Base-by-base conservation (phyloP, 2,113 vertebrate species). In the Saimiri boliviensis region DNA sequence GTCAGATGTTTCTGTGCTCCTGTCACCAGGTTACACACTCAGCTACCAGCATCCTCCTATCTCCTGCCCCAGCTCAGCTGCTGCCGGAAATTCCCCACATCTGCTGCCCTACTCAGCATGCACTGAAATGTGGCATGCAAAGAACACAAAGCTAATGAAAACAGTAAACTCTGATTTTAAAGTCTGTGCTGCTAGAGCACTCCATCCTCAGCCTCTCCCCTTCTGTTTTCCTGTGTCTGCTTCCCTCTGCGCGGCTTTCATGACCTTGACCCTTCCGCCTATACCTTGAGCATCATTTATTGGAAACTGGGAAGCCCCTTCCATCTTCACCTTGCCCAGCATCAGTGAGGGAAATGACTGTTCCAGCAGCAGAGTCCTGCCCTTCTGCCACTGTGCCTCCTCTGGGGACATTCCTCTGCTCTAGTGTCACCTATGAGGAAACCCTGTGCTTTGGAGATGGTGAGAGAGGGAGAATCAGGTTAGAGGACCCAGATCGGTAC, bases 111-210 rank as follows among this genome's bases (percentile, higher is more conserved):
- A 27, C 76, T 66, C 49, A 52, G 89, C 17, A 3, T 42, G 52
- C 58, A 4, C 23, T 27, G 52, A 96, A 77, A 71, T 54, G 89
- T n/a, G 12, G 52, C 52, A 1, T 20, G 32, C 20, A 56, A 42
- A 37, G 82, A 92, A 40, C 76, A 60, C 56, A 14, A 19, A 23
- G 81, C 54, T 94, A 94, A 85, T 76, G 82, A 93, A 85, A 88
- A 91, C 86, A n/a, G 70, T 77, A 81, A 82, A 89, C 89, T 88
- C 92, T 76, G 86, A 82, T 94, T 42, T 91, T 68, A 52, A 71
- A 52, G 25, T 77, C 76, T 58, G 74, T 71, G 66, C 9, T 3
- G 0, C 42, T 42, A 11, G 76, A 49, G 37, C 17, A 19, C 76
- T 4, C 40, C 35, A 3, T 58, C 77, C 40, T 66, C 66, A 40